Evolutionary conservation across 2,113 vertebrate species (phyloP).

Genomic region (Phylloscopus whistleri): DNA sequence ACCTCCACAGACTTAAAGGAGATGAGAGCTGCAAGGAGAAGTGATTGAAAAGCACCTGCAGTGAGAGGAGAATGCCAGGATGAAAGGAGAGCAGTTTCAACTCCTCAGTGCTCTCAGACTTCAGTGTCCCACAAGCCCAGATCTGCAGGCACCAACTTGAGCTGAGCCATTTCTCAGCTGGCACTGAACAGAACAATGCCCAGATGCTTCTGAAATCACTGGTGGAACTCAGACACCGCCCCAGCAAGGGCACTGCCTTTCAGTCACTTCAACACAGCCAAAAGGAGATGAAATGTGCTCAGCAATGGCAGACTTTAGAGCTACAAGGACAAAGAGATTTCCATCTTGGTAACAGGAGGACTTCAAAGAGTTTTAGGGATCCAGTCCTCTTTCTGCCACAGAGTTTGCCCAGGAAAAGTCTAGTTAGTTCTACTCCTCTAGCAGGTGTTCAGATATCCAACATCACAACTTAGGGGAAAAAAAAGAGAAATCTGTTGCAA

Average conservation of each 20-base stretch:
- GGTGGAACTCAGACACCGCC: neutral
- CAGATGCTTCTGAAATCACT: neutral
- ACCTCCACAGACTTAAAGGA: neutral
- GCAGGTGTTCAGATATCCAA: neutral
- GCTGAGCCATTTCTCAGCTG: neutral
- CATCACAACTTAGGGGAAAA: neutral
- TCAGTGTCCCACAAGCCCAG: neutral
- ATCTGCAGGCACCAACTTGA: neutral
- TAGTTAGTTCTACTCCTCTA: neutral
- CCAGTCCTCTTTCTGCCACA: neutral
- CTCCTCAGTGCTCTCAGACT: neutral
- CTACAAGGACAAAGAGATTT: neutral
- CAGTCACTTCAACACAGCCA: neutral
- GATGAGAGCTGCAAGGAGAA: neutral
- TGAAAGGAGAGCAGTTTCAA: slow-evolving; percentile 10
- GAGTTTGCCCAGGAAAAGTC: neutral
- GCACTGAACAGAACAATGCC: neutral
- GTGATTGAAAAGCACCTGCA: neutral
- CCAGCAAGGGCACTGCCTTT: neutral
- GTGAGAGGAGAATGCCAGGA: neutral
- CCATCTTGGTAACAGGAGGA: neutral
- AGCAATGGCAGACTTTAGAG: neutral
- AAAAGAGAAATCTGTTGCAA: neutral
- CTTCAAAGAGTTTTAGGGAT: neutral
- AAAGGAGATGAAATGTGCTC: neutral